Percentiles rank a stretch among this genome's conserved stretches.
Evolutionary conservation across 2,888 invertebrate species (phyloP).

Genomic region (Phrixothrix hirtus): DNA sequence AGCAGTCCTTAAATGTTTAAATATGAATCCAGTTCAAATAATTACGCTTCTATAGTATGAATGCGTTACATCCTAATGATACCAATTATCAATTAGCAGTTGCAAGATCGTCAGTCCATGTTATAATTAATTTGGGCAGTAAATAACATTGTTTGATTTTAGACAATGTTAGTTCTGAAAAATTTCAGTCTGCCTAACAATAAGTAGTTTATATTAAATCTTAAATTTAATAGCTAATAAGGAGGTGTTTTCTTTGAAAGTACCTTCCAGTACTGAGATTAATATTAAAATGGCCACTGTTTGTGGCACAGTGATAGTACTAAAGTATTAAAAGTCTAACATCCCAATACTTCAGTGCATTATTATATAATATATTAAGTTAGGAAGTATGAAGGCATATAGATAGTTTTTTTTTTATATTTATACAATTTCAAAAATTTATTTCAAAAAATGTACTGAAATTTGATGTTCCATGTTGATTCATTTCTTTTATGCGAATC

Average conservation of each 20-base stretch:
- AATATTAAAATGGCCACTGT: slow-evolving; percentile 54
- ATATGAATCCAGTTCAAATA: too few relatives aligned
- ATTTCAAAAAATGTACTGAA: slow-evolving; percentile 42
- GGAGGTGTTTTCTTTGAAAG: slow-evolving; percentile 17
- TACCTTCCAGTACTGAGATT: slow-evolving; percentile 50
- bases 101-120: too few relatives aligned
- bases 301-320: slow-evolving; percentile 56
- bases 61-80: too few relatives aligned
- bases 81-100: too few relatives aligned
- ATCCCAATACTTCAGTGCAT: slow-evolving; percentile 59
- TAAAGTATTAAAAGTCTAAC: slow-evolving; percentile 59
- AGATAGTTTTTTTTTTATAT: slow-evolving; percentile 53
- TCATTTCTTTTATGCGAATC: not conserved
- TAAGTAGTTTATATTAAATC: too few relatives aligned
- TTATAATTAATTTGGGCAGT: too few relatives aligned
- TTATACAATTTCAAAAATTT: slow-evolving; percentile 51
- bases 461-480: slow-evolving; percentile 25
- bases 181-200: too few relatives aligned
- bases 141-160: too few relatives aligned
- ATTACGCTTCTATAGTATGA: too few relatives aligned
- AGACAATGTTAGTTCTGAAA: too few relatives aligned
- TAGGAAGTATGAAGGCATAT: slow-evolving; percentile 59
- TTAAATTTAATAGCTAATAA: too few relatives aligned
- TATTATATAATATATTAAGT: slow-evolving; percentile 55
- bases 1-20: too few relatives aligned